Evolutionary conservation across 2,797 vertebrate species (phyloP).

Genomic region (Neopelma chrysocephalum): DNA sequence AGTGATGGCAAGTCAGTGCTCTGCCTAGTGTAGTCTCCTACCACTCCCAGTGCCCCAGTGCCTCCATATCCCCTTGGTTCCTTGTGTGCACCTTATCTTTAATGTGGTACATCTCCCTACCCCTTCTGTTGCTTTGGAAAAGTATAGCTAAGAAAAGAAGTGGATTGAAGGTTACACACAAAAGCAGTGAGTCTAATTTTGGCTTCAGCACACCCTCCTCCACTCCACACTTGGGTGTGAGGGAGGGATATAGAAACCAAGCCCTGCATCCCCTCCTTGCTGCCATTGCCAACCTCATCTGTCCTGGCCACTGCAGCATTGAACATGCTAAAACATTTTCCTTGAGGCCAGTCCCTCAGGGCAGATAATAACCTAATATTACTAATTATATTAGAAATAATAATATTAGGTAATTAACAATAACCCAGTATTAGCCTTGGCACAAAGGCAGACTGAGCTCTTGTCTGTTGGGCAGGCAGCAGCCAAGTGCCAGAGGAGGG

Average conservation of each 20-base stretch:
- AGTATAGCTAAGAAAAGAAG: neutral
- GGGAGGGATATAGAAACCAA: neutral
- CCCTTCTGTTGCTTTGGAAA: neutral
- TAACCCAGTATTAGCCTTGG: neutral
- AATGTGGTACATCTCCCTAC: accelerated
- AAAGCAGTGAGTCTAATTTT: neutral
- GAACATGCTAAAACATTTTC: neutral
- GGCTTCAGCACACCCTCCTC: neutral
- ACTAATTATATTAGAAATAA: neutral
- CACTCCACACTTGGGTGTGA: neutral
- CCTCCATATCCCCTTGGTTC: neutral
- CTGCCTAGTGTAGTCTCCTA: neutral
- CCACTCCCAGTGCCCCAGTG: neutral
- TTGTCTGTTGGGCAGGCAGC: neutral
- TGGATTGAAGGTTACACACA: neutral
- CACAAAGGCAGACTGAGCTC: accelerated
- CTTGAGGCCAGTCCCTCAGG: neutral
- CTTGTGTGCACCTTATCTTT: neutral
- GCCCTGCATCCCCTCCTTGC: neutral
- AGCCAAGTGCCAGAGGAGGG: accelerated
- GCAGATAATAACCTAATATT: neutral
- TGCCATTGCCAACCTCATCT: accelerated
- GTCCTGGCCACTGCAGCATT: accelerated
- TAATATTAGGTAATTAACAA: neutral
- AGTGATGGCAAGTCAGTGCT: accelerated